Base-by-base conservation (phyloP, 2,888 invertebrate species). In the Dynastes tityus region DNA sequence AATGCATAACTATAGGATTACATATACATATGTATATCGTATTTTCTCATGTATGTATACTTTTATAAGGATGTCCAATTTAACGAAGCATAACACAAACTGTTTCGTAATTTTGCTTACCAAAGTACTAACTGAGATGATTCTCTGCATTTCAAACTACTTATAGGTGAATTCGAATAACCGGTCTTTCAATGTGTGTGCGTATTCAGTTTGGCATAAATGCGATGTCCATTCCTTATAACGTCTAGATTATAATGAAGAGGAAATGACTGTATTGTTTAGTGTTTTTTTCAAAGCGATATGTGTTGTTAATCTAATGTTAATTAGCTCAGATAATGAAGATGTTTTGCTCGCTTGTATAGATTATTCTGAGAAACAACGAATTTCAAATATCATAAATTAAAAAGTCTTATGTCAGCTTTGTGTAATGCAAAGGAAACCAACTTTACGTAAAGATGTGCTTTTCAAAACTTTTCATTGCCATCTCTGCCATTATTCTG, bases 81-180 rank as follows among this genome's bases (percentile, higher is more conserved):
- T 45, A 45, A 8, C 11, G 45, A 45, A 11, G 45, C 45, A 27
- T 32, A 71, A 53, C 70, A 53, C 77, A 77, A 74, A 73, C 73
- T 32, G 65, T 53, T 68, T 79, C 77, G 77, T 79, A 79, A 79
- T 79, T 73, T 53, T 49, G 63, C 29, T 27, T 53, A 51, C 67
- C 73, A 77, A 79, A 79, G 74, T 58, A 74, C 74, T 77, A 55
- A 77, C 77, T 77, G 64, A 77, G 79, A 65, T n/a, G 55, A 22
- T 73, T 74, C 77, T 63, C 53, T n/a, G 61, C 9, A 63, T 37
- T 73, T 61, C 64, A 37, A 65, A 71, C 73, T 78, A 76, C 76
- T 78, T 78, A 78, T 78, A 78, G 58, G 49, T 37, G 75, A 76
- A 68, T 65, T 76, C 45, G 68, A 22, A 22, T 63, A 78, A 78